A percentile compares a stretch with the other conserved stretches of the same genome.
phyloP scores from a whole-genome alignment of 2,888 invertebrate genomes.

The Megastigmus dorsalis region DNA sequence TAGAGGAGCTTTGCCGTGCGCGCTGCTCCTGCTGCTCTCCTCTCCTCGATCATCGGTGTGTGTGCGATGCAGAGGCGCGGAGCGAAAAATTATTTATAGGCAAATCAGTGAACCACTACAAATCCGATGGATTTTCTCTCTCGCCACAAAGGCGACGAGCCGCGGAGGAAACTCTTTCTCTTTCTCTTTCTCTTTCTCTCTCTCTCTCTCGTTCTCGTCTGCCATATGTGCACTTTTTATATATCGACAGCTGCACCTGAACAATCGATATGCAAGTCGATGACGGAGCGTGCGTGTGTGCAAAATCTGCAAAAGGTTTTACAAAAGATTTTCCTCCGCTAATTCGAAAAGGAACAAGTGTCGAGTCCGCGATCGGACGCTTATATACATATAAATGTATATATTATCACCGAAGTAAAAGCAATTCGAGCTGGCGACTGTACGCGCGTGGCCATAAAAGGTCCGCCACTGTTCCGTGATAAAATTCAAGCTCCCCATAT shows the following conservation, averaged over 20 bases:
- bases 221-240: too few species aligned
- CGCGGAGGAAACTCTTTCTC: too few species aligned
- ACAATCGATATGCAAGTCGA: too few species aligned
- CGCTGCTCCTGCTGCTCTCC: too few species aligned
- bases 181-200: too few species aligned
- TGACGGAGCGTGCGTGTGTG: neutral
- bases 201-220: too few species aligned
- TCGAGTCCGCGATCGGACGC: neutral
- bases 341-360: neutral
- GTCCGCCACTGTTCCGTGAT: neutral
- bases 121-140: slow-evolving; percentile 32
- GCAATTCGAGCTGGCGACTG: neutral
- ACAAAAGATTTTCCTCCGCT: neutral
- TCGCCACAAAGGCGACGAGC: neutral
- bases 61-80: too few species aligned
- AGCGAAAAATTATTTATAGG: slow-evolving; percentile 38
- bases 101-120: slow-evolving; percentile 24
- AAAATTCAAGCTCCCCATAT: too few species aligned
- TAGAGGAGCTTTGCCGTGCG: too few species aligned
- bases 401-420: slow-evolving; percentile 8
- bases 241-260: too few species aligned
- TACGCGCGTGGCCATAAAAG: slow-evolving; percentile 14
- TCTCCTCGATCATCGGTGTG: too few species aligned
- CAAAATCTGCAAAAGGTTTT: neutral
- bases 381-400: neutral